A percentile compares a stretch with the other conserved stretches of the same genome.
phyloP scores from a whole-genome alignment of 35 echinoderm and acorn worm genomes.

The Acanthaster planci region DNA sequence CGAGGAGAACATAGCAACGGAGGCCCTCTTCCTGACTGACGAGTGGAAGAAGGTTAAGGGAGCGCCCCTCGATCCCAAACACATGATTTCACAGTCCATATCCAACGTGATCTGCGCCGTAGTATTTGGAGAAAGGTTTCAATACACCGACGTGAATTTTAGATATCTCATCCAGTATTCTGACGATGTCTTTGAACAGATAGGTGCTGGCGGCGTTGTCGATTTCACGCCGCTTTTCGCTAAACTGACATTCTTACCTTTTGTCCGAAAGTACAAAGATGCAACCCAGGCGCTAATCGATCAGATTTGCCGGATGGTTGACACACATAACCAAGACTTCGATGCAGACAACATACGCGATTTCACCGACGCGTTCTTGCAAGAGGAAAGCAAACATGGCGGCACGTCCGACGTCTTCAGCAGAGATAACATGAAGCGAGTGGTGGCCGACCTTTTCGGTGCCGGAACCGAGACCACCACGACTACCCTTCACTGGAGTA shows the following conservation, averaged over 20 bases:
- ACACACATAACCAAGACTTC: background rate
- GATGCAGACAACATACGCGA: background rate
- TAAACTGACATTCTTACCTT: background rate
- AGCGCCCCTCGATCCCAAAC: background rate
- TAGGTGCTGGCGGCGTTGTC: constrained; percentile 2
- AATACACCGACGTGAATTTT: constrained; percentile 35
- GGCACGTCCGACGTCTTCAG: constrained; percentile 16
- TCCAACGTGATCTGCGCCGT: constrained; percentile 43
- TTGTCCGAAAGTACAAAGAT: constrained; percentile 2
- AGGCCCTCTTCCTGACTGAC: background rate
- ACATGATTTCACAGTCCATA: background rate
- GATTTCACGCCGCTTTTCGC: background rate
- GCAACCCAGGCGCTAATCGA: background rate
- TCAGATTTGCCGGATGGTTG: background rate
- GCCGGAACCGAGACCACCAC: constrained; percentile 48
- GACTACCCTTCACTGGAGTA: constrained; percentile 43
- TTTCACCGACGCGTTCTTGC: background rate
- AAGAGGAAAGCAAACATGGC: background rate
- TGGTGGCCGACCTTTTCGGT: constrained; percentile 39
- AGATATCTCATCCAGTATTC: background rate
- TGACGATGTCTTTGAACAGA: background rate
- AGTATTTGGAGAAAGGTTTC: constrained; percentile 25
- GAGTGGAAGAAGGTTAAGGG: background rate
- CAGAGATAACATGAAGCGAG: background rate
- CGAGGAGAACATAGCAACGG: constrained; percentile 28